phyloP scores from a whole-genome alignment of 2,113 vertebrate species.

The Tupaia tana region DNA sequence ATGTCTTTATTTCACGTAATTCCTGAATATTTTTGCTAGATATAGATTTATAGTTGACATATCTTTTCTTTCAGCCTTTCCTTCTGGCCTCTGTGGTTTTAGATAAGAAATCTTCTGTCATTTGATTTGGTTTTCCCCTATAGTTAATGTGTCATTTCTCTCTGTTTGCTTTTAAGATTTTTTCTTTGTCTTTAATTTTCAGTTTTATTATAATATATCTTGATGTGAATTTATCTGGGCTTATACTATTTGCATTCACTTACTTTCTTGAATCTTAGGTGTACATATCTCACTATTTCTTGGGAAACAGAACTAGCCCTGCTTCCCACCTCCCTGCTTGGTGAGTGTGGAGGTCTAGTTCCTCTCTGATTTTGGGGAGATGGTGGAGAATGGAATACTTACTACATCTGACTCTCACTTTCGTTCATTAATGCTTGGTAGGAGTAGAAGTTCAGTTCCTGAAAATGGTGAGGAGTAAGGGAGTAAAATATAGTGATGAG shows the following conservation, averaged over 20 bases:
- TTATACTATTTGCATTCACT: background rate
- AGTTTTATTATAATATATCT: background rate
- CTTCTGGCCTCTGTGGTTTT: background rate
- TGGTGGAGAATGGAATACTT: background rate
- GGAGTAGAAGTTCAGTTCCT: background rate
- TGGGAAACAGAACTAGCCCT: background rate
- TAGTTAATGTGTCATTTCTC: background rate
- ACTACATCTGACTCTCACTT: background rate
- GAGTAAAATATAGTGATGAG: background rate
- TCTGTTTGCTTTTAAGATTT: background rate
- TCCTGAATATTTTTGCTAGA: background rate
- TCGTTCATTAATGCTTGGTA: background rate
- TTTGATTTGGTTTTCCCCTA: background rate
- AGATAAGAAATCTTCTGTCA: background rate
- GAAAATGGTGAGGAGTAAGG: background rate
- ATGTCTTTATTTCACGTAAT: background rate
- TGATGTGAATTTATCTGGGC: background rate
- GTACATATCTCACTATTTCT: background rate
- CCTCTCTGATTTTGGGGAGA: background rate
- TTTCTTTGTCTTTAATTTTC: background rate
- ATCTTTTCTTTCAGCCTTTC: background rate
- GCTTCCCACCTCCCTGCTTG: background rate
- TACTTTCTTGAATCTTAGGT: background rate
- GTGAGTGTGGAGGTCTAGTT: background rate
- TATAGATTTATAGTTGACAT: background rate